Percentiles rank a stretch among this genome's conserved stretches.
Conservation (phyloP, 2,888 invertebrate species). For the Philereme transversata region DNA sequence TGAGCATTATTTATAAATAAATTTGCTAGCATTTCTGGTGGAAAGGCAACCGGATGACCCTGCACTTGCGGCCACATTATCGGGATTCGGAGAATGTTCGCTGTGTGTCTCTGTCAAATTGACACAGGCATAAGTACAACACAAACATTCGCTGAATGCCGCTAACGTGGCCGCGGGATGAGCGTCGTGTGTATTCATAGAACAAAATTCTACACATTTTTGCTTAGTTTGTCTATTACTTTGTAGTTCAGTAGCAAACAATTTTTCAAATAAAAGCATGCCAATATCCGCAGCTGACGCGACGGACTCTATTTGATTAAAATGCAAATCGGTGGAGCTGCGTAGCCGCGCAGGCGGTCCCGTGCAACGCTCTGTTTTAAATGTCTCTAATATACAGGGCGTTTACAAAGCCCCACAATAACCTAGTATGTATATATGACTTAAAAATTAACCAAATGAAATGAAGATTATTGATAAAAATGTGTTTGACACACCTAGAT, state of each 20-base stretch:
- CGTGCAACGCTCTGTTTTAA: constrained; percentile 32
- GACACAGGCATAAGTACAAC: no score
- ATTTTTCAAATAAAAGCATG: constrained; percentile 40
- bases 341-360: constrained; percentile 14
- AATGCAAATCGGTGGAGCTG: constrained; percentile 49
- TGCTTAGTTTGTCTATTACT: no score
- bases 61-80: no score
- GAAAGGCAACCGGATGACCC: no score
- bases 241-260: constrained; percentile 12
- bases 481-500: background rate
- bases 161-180: no score
- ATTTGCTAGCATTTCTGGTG: no score
- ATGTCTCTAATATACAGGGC: constrained; percentile 21
- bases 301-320: constrained; percentile 49
- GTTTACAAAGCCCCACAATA: background rate
- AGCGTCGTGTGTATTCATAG: no score
- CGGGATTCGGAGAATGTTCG: no score
- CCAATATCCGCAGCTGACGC: constrained; percentile 31
- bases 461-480: background rate
- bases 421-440: background rate
- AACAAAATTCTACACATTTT: no score
- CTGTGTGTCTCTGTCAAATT: no score
- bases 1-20: no score
- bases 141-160: no score
- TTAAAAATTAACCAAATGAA: background rate